Base-by-base conservation (phyloP, 2,113 vertebrate species). In the Gobio gobio region DNA sequence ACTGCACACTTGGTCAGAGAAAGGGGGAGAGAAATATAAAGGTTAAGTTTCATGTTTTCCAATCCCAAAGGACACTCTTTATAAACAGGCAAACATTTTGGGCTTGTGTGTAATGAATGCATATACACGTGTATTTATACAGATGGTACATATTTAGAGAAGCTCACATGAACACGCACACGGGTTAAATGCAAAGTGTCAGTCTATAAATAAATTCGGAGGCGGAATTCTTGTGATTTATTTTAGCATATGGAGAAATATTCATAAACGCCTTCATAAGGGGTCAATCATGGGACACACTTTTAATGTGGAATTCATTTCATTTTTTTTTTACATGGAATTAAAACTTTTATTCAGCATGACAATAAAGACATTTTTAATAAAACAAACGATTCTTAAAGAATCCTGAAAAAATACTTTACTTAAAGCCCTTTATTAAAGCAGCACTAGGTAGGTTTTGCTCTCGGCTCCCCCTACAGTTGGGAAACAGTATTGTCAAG, bases 91-190 rank as follows among this genome's bases (percentile, higher is more conserved):
- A 83, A 72, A 83, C 49, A 72, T 72, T 58, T 64, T 4, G 20
- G 80, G 22, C 45, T 54, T 56, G 81, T 29, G 43, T 83, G 81
- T 73, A 83, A 56, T 72, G 79, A 54, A 72, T 70, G 66, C 47
- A 16, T 40, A 83, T 54, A 58, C 81, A 72, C 66, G 51, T 56
- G 64, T 72, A 58, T 83, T 56, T 56, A 83, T 68, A 82, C 64
- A 82, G 45, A 82, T 66, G 61, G 63, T 54, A 70, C 63, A 70
- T 82, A 70, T 82, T 82, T 82, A 82, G 24, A 70, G 18, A 82
- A 78, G 6, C 54, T 76, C 33, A 43, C 54, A 78, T 78, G 51
- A 61, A 78, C 76, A 78, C 54, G 3, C 76, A 78, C 76, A 56
- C 9, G 49, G 70, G n/a, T 49, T 22, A 18, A 77, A 77, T 22